Conservation (phyloP, 35 echinoderm and acorn worm genomes). For the Ophiothrix spiculata region DNA sequence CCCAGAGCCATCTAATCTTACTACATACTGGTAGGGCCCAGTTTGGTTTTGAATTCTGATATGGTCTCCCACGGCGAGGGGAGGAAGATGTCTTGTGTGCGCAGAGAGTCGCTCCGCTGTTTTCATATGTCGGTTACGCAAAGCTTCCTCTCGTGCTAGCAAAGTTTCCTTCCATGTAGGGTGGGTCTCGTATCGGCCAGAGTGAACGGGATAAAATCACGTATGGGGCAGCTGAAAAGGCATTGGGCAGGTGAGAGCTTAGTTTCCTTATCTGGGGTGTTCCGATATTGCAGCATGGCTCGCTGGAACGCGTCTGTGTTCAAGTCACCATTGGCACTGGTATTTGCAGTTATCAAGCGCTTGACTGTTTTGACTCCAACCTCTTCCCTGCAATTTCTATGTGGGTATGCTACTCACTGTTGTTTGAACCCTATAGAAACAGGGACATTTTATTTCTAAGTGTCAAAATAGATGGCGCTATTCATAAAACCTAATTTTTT, state of each 20-base stretch:
- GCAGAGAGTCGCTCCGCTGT: not conserved
- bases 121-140: conserved; percentile 9
- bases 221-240: conserved; percentile 23
- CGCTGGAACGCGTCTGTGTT: conserved; percentile 38
- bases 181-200: conserved; percentile 29
- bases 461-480: too few relatives aligned
- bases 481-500: too few relatives aligned
- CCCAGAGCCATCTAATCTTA: conserved; percentile 45
- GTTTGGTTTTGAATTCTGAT: conserved; percentile 57
- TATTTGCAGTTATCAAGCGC: not conserved
- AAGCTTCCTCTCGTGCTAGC: conserved; percentile 2
- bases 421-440: too few relatives aligned
- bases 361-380: too few relatives aligned
- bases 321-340: conserved; percentile 6
- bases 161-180: conserved; percentile 29
- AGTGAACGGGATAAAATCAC: conserved; percentile 28
- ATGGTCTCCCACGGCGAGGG: conserved; percentile 28
- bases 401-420: conserved; percentile 26
- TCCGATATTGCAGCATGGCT: conserved; percentile 31
- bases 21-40: conserved; percentile 11
- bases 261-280: conserved; percentile 25
- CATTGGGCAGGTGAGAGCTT: not conserved
- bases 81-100: conserved; percentile 1
- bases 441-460: too few relatives aligned
- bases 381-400: too few relatives aligned